Evolutionary conservation across 2,888 invertebrate species (phyloP), one percentile per base, ranked within the genome.

Genomic region (Bugulina stolonifera): DNA sequence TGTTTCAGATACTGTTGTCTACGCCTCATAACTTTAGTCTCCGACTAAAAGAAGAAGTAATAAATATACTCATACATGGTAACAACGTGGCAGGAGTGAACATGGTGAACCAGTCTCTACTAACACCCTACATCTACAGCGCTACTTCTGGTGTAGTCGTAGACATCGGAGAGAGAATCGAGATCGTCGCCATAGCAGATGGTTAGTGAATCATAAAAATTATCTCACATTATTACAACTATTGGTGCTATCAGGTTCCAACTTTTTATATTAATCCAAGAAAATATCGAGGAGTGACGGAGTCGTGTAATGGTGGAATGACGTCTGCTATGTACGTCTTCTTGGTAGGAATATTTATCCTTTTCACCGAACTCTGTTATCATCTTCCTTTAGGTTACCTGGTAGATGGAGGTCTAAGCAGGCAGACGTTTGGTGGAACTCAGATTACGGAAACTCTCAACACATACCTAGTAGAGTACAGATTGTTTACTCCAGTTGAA

Each of bases 61-160:
- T 87, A 78, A 79, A 84, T 75, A 77, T 84, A 5, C 77, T 87
- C 35, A 81, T 87, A 73, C 82, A 85, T 29, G 79, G 83, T 71
- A 84, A 85, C 76, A 79, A 77, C 78, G 85, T 85, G 43, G 77
- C 78, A 71, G 84, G 84, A 0, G 85, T 86, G 22, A 86, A 86
- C 77, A 84, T 88, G 76, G 86, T 86, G 52, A 85, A 87, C 74
- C 88, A 89, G 79, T 85, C 87, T 5, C 83, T 87, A 22, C 81
- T 88, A 69, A 84, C 88, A 27, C 85, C 89, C 34, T 88, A 88
- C 81, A 86, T 88, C 1, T 88, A 89, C 80, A 87, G 86, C 73
- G 84, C 87, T 32, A 87, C 86, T 1, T 87, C 88, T 10, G 89
- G 88, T 27, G 86, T 89, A 70, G 86, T 89, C 35, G 87, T 88